Conservation (phyloP, 2,113 vertebrate species). For the Abramis brama region DNA sequence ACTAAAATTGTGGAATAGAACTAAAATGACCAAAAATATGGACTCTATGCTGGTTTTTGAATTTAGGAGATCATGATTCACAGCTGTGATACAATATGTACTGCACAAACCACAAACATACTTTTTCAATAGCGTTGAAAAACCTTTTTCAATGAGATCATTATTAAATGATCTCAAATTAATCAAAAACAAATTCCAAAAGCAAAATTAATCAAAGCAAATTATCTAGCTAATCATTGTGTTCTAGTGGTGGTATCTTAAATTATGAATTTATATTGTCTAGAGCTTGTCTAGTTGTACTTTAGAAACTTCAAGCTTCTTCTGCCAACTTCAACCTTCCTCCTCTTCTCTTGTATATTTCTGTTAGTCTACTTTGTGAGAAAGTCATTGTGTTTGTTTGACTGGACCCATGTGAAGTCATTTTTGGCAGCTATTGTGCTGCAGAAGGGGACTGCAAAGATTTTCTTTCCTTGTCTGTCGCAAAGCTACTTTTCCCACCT, state of each 20-base stretch:
- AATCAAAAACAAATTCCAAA: too few relatives aligned
- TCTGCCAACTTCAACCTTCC: background rate
- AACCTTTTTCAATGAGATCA: too few relatives aligned
- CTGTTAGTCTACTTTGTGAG: constrained; percentile 7
- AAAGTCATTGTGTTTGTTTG: constrained; percentile 45
- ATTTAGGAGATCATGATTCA: too few relatives aligned
- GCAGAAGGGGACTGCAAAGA: constrained; percentile 28
- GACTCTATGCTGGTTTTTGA: too few relatives aligned
- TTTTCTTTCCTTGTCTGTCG: constrained; percentile 39
- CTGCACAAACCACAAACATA: too few relatives aligned
- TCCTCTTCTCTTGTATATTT: constrained; percentile 5
- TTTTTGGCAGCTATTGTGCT: constrained; percentile 39
- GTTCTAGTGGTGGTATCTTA: background rate
- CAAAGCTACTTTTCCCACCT: constrained; percentile 37
- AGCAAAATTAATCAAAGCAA: background rate
- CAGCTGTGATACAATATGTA: too few relatives aligned
- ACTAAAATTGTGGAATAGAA: too few relatives aligned
- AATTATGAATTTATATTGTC: background rate
- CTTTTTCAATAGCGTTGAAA: background rate
- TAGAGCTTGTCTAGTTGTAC: background rate
- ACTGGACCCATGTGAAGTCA: constrained; percentile 46
- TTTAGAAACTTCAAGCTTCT: background rate
- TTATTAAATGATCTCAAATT: background rate
- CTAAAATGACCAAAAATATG: too few relatives aligned
- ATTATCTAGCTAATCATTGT: background rate